Evolutionary conservation across 1,140 invertebrate species (phyloP).

Genomic region (Homarus americanus): DNA sequence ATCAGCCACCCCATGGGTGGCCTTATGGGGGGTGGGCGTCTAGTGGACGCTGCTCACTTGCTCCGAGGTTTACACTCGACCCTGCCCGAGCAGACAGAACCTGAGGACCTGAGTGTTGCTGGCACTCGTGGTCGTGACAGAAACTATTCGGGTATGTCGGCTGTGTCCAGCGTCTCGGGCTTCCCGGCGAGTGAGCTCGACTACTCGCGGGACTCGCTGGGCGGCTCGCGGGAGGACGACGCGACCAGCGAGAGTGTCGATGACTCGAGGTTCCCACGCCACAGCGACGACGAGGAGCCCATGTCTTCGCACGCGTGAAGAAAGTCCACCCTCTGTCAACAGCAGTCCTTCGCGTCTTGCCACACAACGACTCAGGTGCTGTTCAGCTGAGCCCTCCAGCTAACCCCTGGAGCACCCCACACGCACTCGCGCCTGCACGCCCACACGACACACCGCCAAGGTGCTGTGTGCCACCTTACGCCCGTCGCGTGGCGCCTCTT

Average conservation of each 20-base stretch:
- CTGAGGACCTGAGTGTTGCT: constrained; percentile 84
- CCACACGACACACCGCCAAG: constrained; percentile 39
- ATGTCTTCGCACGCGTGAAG: constrained; percentile 58
- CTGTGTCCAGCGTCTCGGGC: constrained; percentile 50
- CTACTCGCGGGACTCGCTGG: constrained; percentile 40
- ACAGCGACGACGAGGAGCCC: constrained; percentile 61
- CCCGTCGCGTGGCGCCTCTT: constrained; percentile 49
- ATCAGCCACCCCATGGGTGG: constrained; percentile 75
- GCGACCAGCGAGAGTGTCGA: constrained; percentile 32
- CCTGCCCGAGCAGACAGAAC: constrained; percentile 90
- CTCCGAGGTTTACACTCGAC: constrained; percentile 48
- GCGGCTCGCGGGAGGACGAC: constrained; percentile 9
- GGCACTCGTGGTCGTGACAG: constrained; percentile 49
- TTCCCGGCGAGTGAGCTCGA: constrained; percentile 43
- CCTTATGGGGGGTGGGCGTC: constrained; percentile 18
- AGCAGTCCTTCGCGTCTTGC: background rate
- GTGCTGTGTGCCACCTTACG: constrained; percentile 48
- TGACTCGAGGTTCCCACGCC: constrained; percentile 43
- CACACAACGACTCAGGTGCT: constrained; percentile 59
- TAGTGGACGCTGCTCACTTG: constrained; percentile 44
- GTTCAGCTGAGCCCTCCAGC: constrained; percentile 15
- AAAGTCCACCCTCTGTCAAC: background rate
- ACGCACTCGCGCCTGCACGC: constrained; percentile 10
- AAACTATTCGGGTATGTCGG: constrained; percentile 64
- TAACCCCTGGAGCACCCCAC: constrained; percentile 10